These are phyloP conservation scores for Sinocyclocheilus maitianheensis DNA, from an alignment of 2,113 vertebrate genomes.

Conservation along the genomic window DNA sequence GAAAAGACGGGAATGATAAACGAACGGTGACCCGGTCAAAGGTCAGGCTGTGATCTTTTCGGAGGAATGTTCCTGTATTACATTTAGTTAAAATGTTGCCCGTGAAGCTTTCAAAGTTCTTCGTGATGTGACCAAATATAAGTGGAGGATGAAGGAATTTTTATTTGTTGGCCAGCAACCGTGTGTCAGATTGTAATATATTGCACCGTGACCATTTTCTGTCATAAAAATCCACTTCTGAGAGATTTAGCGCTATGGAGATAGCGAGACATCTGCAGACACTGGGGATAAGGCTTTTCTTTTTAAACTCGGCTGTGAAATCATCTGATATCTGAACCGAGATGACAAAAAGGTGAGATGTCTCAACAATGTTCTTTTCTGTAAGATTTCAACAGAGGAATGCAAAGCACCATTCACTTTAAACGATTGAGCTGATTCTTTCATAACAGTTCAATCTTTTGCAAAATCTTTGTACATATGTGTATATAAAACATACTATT, in stretches of 20 bases:
- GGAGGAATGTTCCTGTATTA: conserved; percentile 78
- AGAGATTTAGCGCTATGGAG: background rate
- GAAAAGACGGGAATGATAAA: conserved; percentile 73
- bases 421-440: background rate
- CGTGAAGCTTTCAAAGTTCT: conserved; percentile 59
- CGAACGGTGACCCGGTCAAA: conserved; percentile 79
- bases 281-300: background rate
- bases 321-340: background rate
- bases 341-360: conserved; percentile 11
- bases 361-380: background rate
- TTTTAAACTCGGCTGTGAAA: conserved; percentile 12
- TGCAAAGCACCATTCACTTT: background rate
- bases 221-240: conserved; percentile 9
- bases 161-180: background rate
- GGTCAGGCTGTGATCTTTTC: conserved; percentile 84
- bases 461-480: no score
- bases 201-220: conserved; percentile 36
- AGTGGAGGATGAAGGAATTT: background rate
- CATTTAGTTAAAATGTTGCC: conserved; percentile 72
- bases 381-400: background rate
- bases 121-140: conserved; percentile 45
- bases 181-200: conserved; percentile 5
- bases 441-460: no score
- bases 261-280: background rate
- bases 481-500: no score